These are phyloP conservation scores for Hydrophis major DNA, from an alignment of 2,797 vertebrate species.

Conservation along the genomic window DNA sequence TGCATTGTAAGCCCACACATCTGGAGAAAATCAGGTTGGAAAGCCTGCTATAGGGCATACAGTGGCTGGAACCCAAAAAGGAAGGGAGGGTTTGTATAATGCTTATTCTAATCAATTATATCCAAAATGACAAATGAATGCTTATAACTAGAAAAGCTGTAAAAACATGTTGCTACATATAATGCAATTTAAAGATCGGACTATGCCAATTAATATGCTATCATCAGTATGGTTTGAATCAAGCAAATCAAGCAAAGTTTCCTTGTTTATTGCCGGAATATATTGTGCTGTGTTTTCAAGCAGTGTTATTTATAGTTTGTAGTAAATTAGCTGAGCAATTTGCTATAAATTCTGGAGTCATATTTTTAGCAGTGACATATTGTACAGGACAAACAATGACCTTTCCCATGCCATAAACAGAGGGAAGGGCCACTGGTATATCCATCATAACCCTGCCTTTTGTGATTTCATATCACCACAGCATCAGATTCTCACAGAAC, in stretches of 20 bases:
- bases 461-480: conserved; percentile 55
- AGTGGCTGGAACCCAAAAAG: not conserved
- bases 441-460: conserved; percentile 55
- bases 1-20: not conserved
- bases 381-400: conserved; percentile 72
- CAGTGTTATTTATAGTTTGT: conserved; percentile 71
- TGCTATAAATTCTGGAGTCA: conserved; percentile 70
- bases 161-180: not conserved
- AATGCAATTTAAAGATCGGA: conserved; percentile 49
- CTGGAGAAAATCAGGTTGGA: not conserved
- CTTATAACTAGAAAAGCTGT: not conserved
- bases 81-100: not conserved
- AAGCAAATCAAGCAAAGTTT: conserved; percentile 61
- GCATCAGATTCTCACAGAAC: conserved; percentile 50
- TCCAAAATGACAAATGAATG: not conserved
- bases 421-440: conserved; percentile 64
- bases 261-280: conserved; percentile 67
- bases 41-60: not conserved
- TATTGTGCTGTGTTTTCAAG: conserved; percentile 63
- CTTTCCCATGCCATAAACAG: conserved; percentile 72
- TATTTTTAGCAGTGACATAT: conserved; percentile 72
- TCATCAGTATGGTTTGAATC: conserved; percentile 69
- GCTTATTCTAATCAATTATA: not conserved
- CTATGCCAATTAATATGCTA: conserved; percentile 59
- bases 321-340: conserved; percentile 72